phyloP scores from a whole-genome alignment of 2,797 vertebrate genomes.

The Rhynchotus rufescens region DNA sequence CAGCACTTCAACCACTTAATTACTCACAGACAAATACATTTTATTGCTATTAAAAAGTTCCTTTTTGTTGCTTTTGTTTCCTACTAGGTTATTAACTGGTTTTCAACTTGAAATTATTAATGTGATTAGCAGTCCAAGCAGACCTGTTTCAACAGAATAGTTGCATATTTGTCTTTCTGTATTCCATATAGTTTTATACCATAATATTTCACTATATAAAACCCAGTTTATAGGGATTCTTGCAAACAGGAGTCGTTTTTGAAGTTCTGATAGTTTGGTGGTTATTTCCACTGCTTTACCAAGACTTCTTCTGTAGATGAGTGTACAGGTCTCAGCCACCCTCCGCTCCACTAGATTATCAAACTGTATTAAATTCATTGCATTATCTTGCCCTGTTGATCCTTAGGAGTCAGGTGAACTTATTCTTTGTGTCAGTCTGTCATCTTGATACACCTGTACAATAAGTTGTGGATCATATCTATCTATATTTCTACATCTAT shows the following conservation, averaged over 20 bases:
- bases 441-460: background rate
- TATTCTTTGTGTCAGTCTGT: background rate
- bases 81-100: background rate
- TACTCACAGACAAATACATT: background rate
- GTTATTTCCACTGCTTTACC: background rate
- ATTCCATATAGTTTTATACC: too few species aligned
- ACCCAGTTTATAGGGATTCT: background rate
- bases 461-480: background rate
- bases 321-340: background rate
- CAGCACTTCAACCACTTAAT: fast-evolving
- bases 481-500: background rate
- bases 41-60: background rate
- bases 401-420: background rate
- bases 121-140: background rate
- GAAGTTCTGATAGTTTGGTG: background rate
- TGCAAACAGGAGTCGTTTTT: background rate
- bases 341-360: background rate
- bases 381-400: background rate
- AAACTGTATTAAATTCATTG: background rate
- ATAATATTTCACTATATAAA: background rate
- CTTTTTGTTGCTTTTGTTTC: background rate
- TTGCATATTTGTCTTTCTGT: background rate
- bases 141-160: background rate
- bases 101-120: background rate
- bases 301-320: background rate